phyloP scores from a whole-genome alignment of 2,113 vertebrate species.

The Thryonomys swinderianus region DNA sequence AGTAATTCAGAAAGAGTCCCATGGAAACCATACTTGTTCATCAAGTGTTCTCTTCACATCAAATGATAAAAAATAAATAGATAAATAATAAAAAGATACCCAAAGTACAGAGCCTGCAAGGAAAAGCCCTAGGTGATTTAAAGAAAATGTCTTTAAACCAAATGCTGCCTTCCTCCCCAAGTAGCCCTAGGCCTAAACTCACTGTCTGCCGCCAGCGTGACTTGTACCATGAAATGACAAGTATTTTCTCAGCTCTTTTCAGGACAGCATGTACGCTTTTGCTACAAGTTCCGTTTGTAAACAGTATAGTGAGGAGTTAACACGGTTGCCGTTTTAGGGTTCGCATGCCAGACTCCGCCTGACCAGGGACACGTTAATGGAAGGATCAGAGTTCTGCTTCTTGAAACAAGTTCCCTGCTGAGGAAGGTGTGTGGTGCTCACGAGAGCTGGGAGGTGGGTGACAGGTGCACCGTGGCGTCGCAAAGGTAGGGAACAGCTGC shows the following conservation, averaged over 20 bases:
- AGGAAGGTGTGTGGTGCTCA: background rate
- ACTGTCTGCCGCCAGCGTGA: background rate
- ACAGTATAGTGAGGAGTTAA: conserved; percentile 41
- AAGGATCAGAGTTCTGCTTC: background rate
- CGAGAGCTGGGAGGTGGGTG: background rate
- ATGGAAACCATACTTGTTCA: background rate
- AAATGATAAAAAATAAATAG: conserved; percentile 41
- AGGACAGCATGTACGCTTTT: background rate
- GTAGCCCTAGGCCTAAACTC: background rate
- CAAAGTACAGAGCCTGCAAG: conserved; percentile 40
- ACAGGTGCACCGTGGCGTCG: background rate
- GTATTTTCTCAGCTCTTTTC: conserved; percentile 42
- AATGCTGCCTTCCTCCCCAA: background rate
- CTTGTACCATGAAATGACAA: background rate
- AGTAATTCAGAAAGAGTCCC: background rate
- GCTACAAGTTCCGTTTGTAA: conserved; percentile 50
- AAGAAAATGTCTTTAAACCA: conserved; percentile 48
- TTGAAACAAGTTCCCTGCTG: conserved; percentile 41
- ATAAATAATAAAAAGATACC: background rate
- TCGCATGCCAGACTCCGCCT: background rate
- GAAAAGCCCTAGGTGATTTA: background rate
- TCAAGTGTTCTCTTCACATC: background rate
- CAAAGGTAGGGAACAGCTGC: background rate
- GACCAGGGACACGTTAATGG: conserved; percentile 8
- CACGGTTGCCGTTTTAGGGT: background rate